Evolutionary conservation across 1,140 invertebrate genomes (phyloP).

Genomic region (Trinorchestia longiramus): DNA sequence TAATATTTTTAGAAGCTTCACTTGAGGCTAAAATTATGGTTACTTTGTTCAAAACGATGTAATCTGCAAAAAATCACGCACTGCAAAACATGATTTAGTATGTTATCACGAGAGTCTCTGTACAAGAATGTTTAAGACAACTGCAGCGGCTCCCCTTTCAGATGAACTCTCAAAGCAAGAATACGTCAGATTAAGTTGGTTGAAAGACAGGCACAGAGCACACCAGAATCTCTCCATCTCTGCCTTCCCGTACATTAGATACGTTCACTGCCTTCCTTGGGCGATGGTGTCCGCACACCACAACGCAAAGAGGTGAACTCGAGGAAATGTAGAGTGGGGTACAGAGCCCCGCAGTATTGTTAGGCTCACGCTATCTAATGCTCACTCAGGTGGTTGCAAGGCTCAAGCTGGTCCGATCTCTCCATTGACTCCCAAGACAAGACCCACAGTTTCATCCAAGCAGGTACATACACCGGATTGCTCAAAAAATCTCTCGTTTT

Average conservation of each 20-base stretch:
- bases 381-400: conserved; percentile 52
- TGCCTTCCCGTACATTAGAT: not conserved
- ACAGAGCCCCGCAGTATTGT: not conserved
- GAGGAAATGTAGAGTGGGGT: not conserved
- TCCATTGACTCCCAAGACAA: not conserved
- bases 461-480: not conserved
- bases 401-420: conserved; percentile 43
- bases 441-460: not conserved
- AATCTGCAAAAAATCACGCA: not conserved
- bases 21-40: too few relatives aligned
- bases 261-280: not conserved
- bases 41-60: too few relatives aligned
- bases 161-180: not conserved
- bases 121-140: not conserved
- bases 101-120: not conserved
- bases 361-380: conserved; percentile 53
- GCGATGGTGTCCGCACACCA: not conserved
- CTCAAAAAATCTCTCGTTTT: not conserved
- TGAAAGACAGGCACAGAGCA: not conserved
- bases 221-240: not conserved
- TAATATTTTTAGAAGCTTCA: too few relatives aligned
- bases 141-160: too few relatives aligned
- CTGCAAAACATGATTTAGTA: not conserved
- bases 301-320: not conserved
- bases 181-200: not conserved